Percentiles rank a stretch among this genome's conserved stretches.
phyloP scores from a whole-genome alignment of 2,113 vertebrate genomes.

The Plectropomus leopardus region DNA sequence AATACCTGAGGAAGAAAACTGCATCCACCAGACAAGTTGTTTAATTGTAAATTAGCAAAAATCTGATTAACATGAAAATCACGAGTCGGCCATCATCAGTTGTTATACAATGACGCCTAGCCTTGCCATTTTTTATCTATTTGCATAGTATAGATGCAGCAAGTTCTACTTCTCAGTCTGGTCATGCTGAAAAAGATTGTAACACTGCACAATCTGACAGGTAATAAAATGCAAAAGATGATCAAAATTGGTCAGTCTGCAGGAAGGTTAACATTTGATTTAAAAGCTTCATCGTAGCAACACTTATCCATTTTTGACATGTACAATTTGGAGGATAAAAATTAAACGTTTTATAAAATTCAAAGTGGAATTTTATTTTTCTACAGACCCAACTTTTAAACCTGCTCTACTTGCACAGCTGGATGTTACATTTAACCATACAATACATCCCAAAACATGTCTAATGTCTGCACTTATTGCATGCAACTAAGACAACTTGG shows the following conservation, averaged over 20 bases:
- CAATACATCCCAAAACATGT: slow-evolving; percentile 35
- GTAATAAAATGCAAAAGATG: slow-evolving; percentile 43
- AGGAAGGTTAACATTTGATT: slow-evolving; percentile 24
- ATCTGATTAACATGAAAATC: background rate
- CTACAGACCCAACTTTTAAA: slow-evolving; percentile 22
- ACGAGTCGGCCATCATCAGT: background rate
- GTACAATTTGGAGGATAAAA: slow-evolving; percentile 44
- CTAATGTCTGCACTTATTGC: slow-evolving; percentile 36
- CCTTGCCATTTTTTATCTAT: background rate
- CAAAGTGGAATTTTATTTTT: slow-evolving; percentile 9
- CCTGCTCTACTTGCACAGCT: slow-evolving; percentile 46
- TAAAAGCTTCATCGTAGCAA: slow-evolving; percentile 10
- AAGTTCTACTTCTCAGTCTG: slow-evolving; percentile 22
- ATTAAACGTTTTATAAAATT: slow-evolving; percentile 12
- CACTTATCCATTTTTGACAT: slow-evolving; percentile 27
- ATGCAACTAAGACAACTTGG: slow-evolving; percentile 42
- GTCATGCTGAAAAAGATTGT: background rate
- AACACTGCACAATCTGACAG: background rate
- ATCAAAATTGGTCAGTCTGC: slow-evolving; percentile 56
- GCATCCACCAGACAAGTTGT: background rate
- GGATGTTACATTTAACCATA: slow-evolving; percentile 35
- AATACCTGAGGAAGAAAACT: slow-evolving; percentile 1
- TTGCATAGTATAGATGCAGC: slow-evolving; percentile 26
- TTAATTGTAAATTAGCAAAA: background rate
- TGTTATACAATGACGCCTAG: background rate